These are phyloP conservation scores for Conopomorpha cramerella DNA, from an alignment of 1,140 invertebrate species.

Conservation along the genomic window DNA sequence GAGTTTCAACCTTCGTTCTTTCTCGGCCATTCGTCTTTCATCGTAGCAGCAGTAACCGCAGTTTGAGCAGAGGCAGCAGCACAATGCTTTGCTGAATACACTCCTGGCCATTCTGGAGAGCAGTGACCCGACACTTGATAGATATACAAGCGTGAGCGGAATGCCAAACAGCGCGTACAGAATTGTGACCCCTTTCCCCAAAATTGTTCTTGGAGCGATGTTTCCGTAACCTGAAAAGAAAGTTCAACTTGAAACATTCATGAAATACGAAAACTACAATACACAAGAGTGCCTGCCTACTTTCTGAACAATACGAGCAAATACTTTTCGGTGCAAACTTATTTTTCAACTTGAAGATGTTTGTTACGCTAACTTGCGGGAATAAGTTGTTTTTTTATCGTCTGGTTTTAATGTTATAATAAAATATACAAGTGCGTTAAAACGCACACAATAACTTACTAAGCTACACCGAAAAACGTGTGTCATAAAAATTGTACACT, in stretches of 20 bases:
- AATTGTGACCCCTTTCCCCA: conserved; percentile 86
- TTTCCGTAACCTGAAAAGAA: conserved; percentile 83
- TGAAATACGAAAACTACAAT: neutral
- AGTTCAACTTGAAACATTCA: conserved; percentile 8
- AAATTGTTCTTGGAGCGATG: conserved; percentile 76
- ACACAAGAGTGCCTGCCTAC: too few species aligned
- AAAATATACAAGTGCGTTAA: too few species aligned
- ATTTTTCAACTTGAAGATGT: too few species aligned
- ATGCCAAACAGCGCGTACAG: conserved; percentile 88
- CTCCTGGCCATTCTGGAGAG: conserved; percentile 86
- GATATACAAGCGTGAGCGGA: conserved; percentile 86
- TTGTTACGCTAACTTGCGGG: too few species aligned
- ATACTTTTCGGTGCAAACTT: too few species aligned
- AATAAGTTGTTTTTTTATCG: too few species aligned
- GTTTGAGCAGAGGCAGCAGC: conserved; percentile 83
- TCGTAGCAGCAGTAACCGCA: conserved; percentile 87
- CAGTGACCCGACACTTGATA: conserved; percentile 82
- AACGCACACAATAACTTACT: too few species aligned
- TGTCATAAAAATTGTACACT: too few species aligned
- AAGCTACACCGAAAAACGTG: too few species aligned
- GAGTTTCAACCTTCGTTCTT: conserved; percentile 77
- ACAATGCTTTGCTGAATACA: conserved; percentile 81
- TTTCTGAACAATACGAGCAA: too few species aligned
- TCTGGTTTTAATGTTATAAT: too few species aligned
- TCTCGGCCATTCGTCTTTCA: conserved; percentile 82